Conservation (phyloP, 1,140 invertebrate species). For the Hesperophylax magnus region DNA sequence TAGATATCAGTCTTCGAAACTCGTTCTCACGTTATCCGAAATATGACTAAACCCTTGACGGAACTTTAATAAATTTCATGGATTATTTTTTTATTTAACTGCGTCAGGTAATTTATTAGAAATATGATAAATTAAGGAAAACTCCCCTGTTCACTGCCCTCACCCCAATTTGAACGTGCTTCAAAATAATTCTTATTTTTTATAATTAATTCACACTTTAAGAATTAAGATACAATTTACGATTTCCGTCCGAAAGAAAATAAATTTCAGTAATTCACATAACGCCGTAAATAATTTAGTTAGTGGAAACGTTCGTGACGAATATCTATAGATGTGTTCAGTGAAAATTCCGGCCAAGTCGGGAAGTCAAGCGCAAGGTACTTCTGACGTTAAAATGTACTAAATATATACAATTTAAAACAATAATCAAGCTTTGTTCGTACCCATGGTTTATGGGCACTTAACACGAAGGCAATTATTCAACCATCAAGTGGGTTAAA, state of each 20-base stretch:
- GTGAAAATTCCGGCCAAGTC: slow-evolving; percentile 22
- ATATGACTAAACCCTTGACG: too few species aligned
- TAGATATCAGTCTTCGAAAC: too few species aligned
- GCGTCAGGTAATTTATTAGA: too few species aligned
- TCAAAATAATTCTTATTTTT: not conserved
- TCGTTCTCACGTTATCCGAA: too few species aligned
- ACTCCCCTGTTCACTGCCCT: not conserved
- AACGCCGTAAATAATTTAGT: slow-evolving; percentile 35
- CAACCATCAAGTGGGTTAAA: slow-evolving; percentile 51
- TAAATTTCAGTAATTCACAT: slow-evolving; percentile 16
- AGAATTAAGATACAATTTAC: slow-evolving; percentile 12
- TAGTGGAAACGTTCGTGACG: slow-evolving; percentile 27
- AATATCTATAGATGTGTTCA: slow-evolving; percentile 33
- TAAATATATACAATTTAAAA: slow-evolving; percentile 57
- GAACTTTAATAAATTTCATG: too few species aligned
- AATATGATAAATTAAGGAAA: too few species aligned
- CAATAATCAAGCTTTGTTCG: slow-evolving; percentile 53
- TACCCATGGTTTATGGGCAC: slow-evolving; percentile 52
- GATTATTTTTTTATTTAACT: too few species aligned
- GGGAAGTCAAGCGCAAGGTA: slow-evolving; percentile 39
- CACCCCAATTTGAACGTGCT: not conserved
- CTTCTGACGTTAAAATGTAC: slow-evolving; percentile 32
- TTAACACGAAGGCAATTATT: slow-evolving; percentile 54
- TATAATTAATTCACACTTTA: slow-evolving; percentile 8
- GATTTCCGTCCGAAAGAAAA: slow-evolving; percentile 7